These are phyloP conservation scores for Anoplius nigerrimus DNA, from an alignment of 2,888 invertebrate species.

Conservation along the genomic window DNA sequence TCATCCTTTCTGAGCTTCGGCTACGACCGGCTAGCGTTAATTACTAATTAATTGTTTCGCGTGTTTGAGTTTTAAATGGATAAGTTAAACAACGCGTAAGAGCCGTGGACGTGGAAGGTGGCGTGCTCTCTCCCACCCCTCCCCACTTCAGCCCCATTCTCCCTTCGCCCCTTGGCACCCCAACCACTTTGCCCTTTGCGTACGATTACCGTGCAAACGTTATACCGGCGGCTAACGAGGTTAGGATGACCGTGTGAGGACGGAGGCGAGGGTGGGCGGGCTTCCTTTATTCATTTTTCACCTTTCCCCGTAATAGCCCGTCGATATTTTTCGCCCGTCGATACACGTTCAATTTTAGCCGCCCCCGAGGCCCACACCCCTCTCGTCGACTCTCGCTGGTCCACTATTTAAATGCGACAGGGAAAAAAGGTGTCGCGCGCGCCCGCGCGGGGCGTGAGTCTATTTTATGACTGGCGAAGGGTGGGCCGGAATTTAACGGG, in stretches of 20 bases:
- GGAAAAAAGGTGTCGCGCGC: too few species aligned
- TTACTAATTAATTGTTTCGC: slow-evolving; percentile 74
- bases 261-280: slow-evolving; percentile 39
- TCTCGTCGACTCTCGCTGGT: background rate
- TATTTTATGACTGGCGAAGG: too few species aligned
- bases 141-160: slow-evolving; percentile 33
- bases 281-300: slow-evolving; percentile 63
- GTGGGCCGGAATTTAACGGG: too few species aligned
- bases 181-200: slow-evolving; percentile 19
- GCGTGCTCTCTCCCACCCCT: slow-evolving; percentile 10
- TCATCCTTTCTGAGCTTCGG: slow-evolving; percentile 33
- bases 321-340: too few species aligned
- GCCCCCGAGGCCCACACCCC: background rate
- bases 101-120: slow-evolving; percentile 43
- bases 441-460: too few species aligned
- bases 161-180: slow-evolving; percentile 26
- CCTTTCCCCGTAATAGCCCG: slow-evolving; percentile 24
- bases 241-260: slow-evolving; percentile 61
- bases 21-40: slow-evolving; percentile 65
- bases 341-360: slow-evolving; percentile 10
- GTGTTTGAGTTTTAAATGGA: slow-evolving; percentile 72
- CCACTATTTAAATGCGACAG: too few species aligned
- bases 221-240: slow-evolving; percentile 58
- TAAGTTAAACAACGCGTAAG: slow-evolving; percentile 69
- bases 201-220: slow-evolving; percentile 56